Percentiles rank a stretch among this genome's conserved stretches.
Conservation (phyloP, 2,888 invertebrate genomes). For the Sylvicola cinctus region DNA sequence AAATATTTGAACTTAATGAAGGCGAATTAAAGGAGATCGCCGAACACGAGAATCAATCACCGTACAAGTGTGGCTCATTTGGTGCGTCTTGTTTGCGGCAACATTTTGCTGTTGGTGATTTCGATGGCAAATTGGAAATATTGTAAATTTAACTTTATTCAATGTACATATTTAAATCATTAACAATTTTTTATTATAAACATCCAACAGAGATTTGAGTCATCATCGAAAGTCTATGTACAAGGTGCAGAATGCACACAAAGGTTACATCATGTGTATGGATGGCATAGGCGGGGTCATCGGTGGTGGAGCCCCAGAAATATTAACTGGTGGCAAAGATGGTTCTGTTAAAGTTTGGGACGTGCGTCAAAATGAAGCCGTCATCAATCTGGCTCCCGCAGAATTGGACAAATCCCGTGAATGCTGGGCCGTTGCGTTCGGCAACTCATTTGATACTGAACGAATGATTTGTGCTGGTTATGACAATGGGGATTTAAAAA, state of each 20-base stretch:
- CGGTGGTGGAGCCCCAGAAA: slow-evolving; percentile 84
- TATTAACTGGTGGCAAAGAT: slow-evolving; percentile 64
- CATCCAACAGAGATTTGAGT: slow-evolving; percentile 50
- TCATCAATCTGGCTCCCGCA: slow-evolving; percentile 72
- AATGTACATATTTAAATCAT: too few species aligned
- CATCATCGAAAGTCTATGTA: slow-evolving; percentile 50
- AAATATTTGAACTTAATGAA: slow-evolving; percentile 57
- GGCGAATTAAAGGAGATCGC: slow-evolving; percentile 50
- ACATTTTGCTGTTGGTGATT: slow-evolving; percentile 78
- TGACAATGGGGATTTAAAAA: slow-evolving; percentile 89
- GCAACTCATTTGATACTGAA: slow-evolving; percentile 76
- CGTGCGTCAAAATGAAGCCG: slow-evolving; percentile 72
- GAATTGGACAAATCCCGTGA: slow-evolving; percentile 36
- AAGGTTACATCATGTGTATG: slow-evolving; percentile 71
- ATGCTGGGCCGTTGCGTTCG: slow-evolving; percentile 88
- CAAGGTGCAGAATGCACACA: slow-evolving; percentile 55
- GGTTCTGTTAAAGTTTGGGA: slow-evolving; percentile 85
- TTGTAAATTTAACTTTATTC: slow-evolving; percentile 50
- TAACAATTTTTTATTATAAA: slow-evolving; percentile 3
- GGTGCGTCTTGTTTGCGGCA: slow-evolving; percentile 67
- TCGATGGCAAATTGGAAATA: slow-evolving; percentile 62
- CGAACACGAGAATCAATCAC: slow-evolving; percentile 57
- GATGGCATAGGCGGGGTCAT: slow-evolving; percentile 76
- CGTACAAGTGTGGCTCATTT: slow-evolving; percentile 86
- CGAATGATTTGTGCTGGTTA: slow-evolving; percentile 79